A percentile compares a stretch with the other conserved stretches of the same genome.
These are phyloP conservation scores for Periplaneta americana DNA, from an alignment of 1,140 invertebrate species.

Conservation along the genomic window DNA sequence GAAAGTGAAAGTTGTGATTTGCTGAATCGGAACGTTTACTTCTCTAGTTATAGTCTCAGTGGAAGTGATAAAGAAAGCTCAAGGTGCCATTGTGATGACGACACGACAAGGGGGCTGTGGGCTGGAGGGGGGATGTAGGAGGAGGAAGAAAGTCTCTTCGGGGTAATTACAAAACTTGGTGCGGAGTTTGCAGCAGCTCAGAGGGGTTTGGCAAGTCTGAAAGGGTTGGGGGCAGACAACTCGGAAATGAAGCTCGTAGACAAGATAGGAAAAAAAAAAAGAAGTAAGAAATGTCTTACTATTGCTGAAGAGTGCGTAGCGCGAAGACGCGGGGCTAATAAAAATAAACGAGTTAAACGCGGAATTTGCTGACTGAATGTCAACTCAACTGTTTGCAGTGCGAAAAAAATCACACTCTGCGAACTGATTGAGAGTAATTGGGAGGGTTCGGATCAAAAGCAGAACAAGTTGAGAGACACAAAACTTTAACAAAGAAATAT, in stretches of 20 bases:
- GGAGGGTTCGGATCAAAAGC: too few relatives aligned
- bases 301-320: background rate
- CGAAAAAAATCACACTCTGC: too few relatives aligned
- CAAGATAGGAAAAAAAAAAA: background rate
- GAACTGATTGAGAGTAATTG: too few relatives aligned
- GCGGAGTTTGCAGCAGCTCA: background rate
- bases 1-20: background rate
- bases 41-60: background rate
- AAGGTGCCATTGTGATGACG: background rate
- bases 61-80: background rate
- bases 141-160: background rate
- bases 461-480: too few relatives aligned
- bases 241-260: background rate
- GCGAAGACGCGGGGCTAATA: background rate
- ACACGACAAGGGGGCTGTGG: background rate
- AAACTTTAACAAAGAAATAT: too few relatives aligned
- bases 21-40: background rate
- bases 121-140: background rate
- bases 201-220: background rate
- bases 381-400: background rate
- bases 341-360: background rate
- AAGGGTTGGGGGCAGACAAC: background rate
- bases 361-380: background rate
- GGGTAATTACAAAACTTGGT: background rate
- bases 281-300: background rate